These are phyloP conservation scores for Vandiemenella viatica DNA, from an alignment of 2,888 invertebrate genomes.

Conservation along the genomic window DNA sequence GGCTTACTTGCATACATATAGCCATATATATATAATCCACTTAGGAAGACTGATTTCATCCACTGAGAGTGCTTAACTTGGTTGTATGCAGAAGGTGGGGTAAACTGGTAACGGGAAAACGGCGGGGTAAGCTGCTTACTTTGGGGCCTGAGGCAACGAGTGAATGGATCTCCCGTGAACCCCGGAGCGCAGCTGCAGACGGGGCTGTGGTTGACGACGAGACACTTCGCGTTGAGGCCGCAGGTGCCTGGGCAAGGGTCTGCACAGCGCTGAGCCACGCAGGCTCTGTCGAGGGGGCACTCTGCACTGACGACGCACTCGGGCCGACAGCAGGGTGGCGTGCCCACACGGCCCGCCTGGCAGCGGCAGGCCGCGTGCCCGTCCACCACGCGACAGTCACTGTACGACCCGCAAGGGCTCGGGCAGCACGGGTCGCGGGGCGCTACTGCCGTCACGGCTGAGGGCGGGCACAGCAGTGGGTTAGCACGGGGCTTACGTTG, in stretches of 20 bases:
- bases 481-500: no score
- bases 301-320: slow-evolving; percentile 67
- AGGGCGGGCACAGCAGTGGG: no score
- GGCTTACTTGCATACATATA: no score
- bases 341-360: slow-evolving; percentile 51
- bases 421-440: slow-evolving; percentile 54
- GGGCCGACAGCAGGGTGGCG: slow-evolving; percentile 60
- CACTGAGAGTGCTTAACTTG: no score
- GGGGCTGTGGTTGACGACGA: slow-evolving; percentile 65
- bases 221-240: slow-evolving; percentile 60
- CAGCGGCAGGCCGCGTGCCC: slow-evolving; percentile 65
- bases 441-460: slow-evolving; percentile 23
- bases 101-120: no score
- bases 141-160: slow-evolving; percentile 31
- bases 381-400: slow-evolving; percentile 53
- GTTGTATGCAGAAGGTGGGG: no score
- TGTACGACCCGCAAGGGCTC: slow-evolving; percentile 65
- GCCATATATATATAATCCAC: no score
- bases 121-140: no score
- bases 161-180: slow-evolving; percentile 25
- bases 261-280: slow-evolving; percentile 59
- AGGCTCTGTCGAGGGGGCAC: slow-evolving; percentile 57
- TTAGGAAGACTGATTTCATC: no score
- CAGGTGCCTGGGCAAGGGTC: slow-evolving; percentile 66
- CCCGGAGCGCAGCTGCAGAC: slow-evolving; percentile 31